Base-by-base conservation (phyloP, 2,113 vertebrate species). In the Rhabdomys dilectus region DNA sequence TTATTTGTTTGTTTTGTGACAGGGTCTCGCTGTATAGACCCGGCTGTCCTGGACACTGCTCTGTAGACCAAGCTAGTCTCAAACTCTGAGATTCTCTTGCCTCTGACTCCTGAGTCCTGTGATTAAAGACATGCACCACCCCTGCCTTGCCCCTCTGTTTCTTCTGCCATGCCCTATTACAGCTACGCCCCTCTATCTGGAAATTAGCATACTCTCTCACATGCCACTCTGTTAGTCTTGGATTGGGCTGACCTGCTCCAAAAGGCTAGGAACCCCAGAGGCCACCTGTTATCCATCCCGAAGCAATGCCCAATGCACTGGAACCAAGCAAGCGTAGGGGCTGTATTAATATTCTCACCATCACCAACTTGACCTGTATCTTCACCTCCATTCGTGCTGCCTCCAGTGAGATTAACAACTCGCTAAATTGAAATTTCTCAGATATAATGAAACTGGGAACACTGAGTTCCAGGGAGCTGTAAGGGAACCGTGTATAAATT, bases 381-480 rank as follows among this genome's bases (percentile, higher is more conserved):
- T 36, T 94, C n/a, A 60, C 39, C 62, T 48, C 58, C 17, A 34
- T 15, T 48, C 39, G n/a, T 68, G 51, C 84, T 48, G 31, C 36
- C 56, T 84, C 31, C 12, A 39, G 82, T 78, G 58, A 95, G 36
- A 89, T 87, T 60, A 78, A 78, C 76, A 94, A 90, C 48, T 70
- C 11, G 21, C 21, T 76, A 53, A 64, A 73, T 16, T 60, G 62
- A 81, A 56, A 51, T 60, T 68, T n/a, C 77, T 85, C 72, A 58
- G 53, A 66, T 60, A 62, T 10, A 77, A 58, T 81, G 24, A 75
- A 87, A 81, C 24, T 29, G 24, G 76, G 94, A 94, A 89, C 29
- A 62, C n/a, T 42, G 42, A 51, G 12, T 87, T 87, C 31, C 36
- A 82, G 87, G 24, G 22, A 13, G 13, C 56, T 62, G 22, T 60